These are phyloP conservation scores for Scaptomyza polygonia DNA, from an alignment of 2,888 invertebrate species.

Conservation along the genomic window DNA sequence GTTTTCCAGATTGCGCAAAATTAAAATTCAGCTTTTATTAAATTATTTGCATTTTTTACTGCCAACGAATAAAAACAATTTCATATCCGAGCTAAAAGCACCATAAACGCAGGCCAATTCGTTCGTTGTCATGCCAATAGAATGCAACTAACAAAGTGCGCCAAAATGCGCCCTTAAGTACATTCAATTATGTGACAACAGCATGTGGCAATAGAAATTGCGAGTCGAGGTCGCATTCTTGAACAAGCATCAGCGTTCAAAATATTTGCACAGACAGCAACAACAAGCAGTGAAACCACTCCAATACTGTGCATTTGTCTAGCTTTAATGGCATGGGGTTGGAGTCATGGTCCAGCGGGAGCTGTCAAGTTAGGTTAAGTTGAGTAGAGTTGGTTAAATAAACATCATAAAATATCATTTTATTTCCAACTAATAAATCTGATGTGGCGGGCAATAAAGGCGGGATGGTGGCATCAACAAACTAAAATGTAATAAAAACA, in stretches of 20 bases:
- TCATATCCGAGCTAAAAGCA: background rate
- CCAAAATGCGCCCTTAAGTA: conserved; percentile 7
- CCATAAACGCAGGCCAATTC: background rate
- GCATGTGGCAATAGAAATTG: conserved; percentile 4
- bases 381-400: conserved; percentile 46
- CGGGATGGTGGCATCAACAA: conserved; percentile 54
- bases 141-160: conserved; percentile 18
- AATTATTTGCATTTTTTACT: background rate
- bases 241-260: conserved; percentile 17
- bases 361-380: conserved; percentile 7
- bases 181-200: conserved; percentile 25
- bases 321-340: conserved; percentile 9
- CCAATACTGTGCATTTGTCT: conserved; percentile 20
- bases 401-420: conserved; percentile 74
- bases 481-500: conserved; percentile 71
- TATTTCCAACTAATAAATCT: conserved; percentile 70
- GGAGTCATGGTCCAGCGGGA: background rate
- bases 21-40: conserved; percentile 1
- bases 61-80: background rate
- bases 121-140: background rate
- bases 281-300: conserved; percentile 3
- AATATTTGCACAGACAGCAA: conserved; percentile 44
- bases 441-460: conserved; percentile 64
- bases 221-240: background rate
- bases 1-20: background rate